Evolutionary conservation across 2,797 vertebrate genomes (phyloP), one percentile per base, ranked within the genome.

Genomic region (Labroides dimidiatus): DNA sequence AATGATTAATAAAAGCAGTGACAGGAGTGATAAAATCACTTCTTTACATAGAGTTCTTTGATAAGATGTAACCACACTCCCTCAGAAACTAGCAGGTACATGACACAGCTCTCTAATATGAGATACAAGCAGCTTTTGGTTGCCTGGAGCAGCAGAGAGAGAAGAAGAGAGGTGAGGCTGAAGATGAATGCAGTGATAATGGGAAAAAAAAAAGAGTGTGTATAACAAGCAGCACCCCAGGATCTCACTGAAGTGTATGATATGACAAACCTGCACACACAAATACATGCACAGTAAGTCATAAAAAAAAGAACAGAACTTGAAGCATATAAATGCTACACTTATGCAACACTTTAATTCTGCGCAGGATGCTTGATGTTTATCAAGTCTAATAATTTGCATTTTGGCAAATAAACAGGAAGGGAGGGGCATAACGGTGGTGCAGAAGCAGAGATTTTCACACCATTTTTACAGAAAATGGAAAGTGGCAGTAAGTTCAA

Each of bases 151-250:
- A 4, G 8, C 15, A 17, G 20, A 27, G 24, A 15, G 7, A 54
- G 33, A 33, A 20, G 51, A 55, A 60, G 42, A 19, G 58, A 53
- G 16, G 41, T 60, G 37, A 77, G 24, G 42, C 50, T 51, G 50
- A 2, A 11, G 24, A 76, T 67, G 24, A 69, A 58, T 24, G 30
- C 20, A 67, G 74, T 1, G 64, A 59, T 77, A 73, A 80, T 75
- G 50, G 10, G 75, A 73, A 70, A 78, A 73, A n/a, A n/a, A n/a
- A n/a, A n/a, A n/a, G n/a, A 70, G 75, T 16, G 62, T 64, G 76
- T 23, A 11, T 57, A 54, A 45, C 19, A 4, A 37, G 45, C 39
- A 50, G 27, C 59, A 27, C 39, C 19, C 0, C 3, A 39, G 20
- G 12, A 42, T 56, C 41, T 23, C 15, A 10, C 43, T 45, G 51